Evolutionary conservation across 2,888 invertebrate genomes (phyloP), one percentile per base, ranked within the genome.

Genomic region (Callimorpha dominula): DNA sequence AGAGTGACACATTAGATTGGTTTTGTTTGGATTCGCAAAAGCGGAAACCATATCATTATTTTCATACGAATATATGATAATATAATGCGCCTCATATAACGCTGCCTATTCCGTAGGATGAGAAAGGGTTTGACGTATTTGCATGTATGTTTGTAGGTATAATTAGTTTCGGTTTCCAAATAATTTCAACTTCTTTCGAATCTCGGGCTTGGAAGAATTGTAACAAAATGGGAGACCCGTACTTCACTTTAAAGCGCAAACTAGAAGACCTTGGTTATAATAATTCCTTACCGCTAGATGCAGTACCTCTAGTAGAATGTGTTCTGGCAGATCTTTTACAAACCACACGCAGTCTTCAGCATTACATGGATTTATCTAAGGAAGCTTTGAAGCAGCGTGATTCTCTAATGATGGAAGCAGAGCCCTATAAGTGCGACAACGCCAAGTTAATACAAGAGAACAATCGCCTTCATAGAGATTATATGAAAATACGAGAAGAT

Each of bases 281-380:
- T 65, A 97, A 98, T 87, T 95, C 97, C 2, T 94, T 99, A 78
- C 97, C 97, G 0, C 91, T 97, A 17, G 98, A 98, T 78, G 97
- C 97, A 65, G 96, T 98, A 62, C 97, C 98, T 57, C 93, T 99
- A 78, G 98, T 98, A 80, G 97, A 98, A 92, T 97, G 97, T 87
- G 91, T 99, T 74, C 94, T 99, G 71, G 97, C 97, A 65, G 99
- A 99, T 93, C 96, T 99, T 74, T 96, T 98, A 76, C 97, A 98
- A 89, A 98, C 98, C 12, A 99, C 98, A n/a, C 97, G 98, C 82
- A 98, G 97, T 87, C 95, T 99, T 71, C 97, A 98, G 87, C 97
- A 98, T 93, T 97, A 98, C 79, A 98, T 98, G 96, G 96, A 97
- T 76, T 93, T 98, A 82, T 97, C 98, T 9, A 96, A 97, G 88